Base-by-base conservation (phyloP, 2,888 invertebrate genomes). In the Alsophila aescularia region DNA sequence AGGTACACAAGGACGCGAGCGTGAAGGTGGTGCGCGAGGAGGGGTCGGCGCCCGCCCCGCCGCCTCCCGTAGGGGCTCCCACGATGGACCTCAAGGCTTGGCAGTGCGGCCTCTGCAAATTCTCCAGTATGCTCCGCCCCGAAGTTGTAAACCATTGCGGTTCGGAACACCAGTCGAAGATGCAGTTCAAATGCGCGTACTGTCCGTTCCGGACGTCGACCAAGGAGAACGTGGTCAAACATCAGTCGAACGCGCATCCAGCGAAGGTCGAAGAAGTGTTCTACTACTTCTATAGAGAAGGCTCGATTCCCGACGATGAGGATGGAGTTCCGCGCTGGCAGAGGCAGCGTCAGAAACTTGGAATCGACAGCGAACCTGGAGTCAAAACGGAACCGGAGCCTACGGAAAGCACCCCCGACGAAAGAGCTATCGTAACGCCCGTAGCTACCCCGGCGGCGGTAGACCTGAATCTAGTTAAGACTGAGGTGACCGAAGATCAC, bases 101-200 rank as follows among this genome's bases (percentile, higher is more conserved):
- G 95, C 93, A 93, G 52, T 96, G 96, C 70, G 94, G 94, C 12
- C 73, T 95, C 21, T 96, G 96, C 69, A 92, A 93, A 41, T 93
- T 92, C 67, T 92, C 93, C 51, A 93, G 93, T 60, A 83, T 92
- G 58, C 92, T 93, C 0, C 93, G 94, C 16, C 88, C 90, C 0
- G 94, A 94, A 39, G 93, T 95, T 27, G 83, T 89, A 0, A 84
- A 87, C 0, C 96, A 96, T 70, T 93, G 93, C 27, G 73, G 81
- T 0, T 85, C 83, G 27, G 71, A 79, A 6, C 97, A 97, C 72
- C 90, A 93, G 24, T 92, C 95, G 1, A 94, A 93, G 55, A 91
- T 93, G 69, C 96, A 95, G 62, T 96, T 92, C 77, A 95, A 94
- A 67, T 97, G 97, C 70, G 92, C 92, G 0, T 86, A 94, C 58